These are phyloP conservation scores for Brenthis daphne DNA, from an alignment of 2,888 invertebrate genomes.

Conservation along the genomic window DNA sequence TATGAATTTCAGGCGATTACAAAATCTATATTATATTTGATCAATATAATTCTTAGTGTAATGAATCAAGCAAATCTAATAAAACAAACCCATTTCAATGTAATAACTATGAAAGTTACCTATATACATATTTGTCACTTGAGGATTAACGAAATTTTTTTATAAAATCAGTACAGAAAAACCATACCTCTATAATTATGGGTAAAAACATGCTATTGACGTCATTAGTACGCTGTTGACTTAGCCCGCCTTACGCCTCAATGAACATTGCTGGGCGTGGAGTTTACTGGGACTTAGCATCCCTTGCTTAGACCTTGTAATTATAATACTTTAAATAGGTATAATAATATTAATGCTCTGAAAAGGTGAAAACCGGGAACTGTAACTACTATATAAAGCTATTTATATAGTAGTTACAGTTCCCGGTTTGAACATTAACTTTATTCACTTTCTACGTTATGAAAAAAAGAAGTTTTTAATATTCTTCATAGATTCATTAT, in stretches of 20 bases:
- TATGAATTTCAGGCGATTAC: too few species aligned
- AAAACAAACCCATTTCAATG: too few species aligned
- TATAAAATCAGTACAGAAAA: background rate
- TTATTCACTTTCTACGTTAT: too few species aligned
- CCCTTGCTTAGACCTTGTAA: constrained; percentile 38
- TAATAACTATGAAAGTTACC: background rate
- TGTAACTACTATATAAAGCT: too few species aligned
- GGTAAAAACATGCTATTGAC: constrained; percentile 56
- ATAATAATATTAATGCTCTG: constrained; percentile 13
- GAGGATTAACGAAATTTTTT: too few species aligned
- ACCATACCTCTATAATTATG: background rate
- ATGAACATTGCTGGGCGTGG: constrained; percentile 65
- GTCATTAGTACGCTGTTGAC: constrained; percentile 76
- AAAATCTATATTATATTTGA: too few species aligned
- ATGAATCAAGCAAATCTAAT: background rate
- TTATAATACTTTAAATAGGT: constrained; percentile 38
- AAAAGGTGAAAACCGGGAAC: background rate
- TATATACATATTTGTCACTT: background rate
- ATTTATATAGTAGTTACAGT: too few species aligned
- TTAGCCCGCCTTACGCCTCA: constrained; percentile 72
- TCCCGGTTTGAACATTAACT: too few species aligned
- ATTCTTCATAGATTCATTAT: background rate
- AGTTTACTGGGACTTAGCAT: constrained; percentile 32
- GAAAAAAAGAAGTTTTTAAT: too few species aligned
- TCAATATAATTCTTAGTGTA: background rate